Conservation (phyloP, 2,888 invertebrate species). For the Penaeus monodon region DNA sequence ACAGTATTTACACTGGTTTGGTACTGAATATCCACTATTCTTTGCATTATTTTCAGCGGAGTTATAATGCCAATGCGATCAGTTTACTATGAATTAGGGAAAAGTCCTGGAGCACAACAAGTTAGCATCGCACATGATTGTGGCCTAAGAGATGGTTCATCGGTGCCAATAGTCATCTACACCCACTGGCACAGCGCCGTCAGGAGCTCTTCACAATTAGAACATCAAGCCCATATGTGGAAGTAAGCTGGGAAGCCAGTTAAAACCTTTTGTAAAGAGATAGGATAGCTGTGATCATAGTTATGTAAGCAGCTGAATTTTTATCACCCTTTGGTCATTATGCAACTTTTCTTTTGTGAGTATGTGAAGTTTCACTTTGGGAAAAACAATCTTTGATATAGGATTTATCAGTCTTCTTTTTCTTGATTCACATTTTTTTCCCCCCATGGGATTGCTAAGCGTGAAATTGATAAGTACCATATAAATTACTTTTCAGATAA, state of each 20-base stretch:
- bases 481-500: conserved; percentile 70
- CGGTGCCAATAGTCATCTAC: conserved; percentile 75
- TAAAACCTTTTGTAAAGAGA: neutral
- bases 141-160: conserved; percentile 33
- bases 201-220: conserved; percentile 82
- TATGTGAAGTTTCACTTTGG: too few relatives aligned
- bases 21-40: neutral
- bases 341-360: neutral
- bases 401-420: too few relatives aligned
- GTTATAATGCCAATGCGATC: conserved; percentile 14
- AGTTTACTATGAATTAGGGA: conserved; percentile 45
- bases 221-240: conserved; percentile 83
- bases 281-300: neutral
- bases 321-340: neutral
- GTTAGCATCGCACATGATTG: conserved; percentile 38
- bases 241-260: conserved; percentile 72
- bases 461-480: too few relatives aligned
- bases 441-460: too few relatives aligned
- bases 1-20: too few relatives aligned
- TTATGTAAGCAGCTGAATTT: neutral
- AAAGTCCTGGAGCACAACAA: conserved; percentile 43
- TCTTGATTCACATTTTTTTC: too few relatives aligned
- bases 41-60: conserved; percentile 29
- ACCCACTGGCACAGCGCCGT: conserved; percentile 80
- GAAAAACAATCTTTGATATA: too few relatives aligned